Percentiles rank a stretch among this genome's conserved stretches.
phyloP scores from a whole-genome alignment of 2,888 invertebrate genomes.

The Pegoplata infirma region DNA sequence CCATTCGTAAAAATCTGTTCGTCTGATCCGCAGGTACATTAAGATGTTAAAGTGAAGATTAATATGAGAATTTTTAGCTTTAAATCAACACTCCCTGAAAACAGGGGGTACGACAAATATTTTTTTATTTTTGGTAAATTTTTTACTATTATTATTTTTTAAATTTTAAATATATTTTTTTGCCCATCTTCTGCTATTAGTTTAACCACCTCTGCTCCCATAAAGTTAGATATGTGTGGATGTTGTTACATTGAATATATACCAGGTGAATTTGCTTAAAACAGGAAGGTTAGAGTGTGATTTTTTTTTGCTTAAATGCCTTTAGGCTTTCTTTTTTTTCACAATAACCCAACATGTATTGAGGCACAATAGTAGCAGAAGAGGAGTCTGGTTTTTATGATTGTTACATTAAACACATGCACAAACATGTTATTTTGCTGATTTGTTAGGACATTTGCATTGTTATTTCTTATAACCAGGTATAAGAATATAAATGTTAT shows the following conservation, averaged over 20 bases:
- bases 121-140: too few species aligned
- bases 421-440: slow-evolving; percentile 43
- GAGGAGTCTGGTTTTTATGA: background rate
- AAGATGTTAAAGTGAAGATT: too few species aligned
- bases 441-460: slow-evolving; percentile 69
- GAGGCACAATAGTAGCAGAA: background rate
- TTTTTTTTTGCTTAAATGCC: slow-evolving; percentile 3
- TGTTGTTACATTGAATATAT: slow-evolving; percentile 8
- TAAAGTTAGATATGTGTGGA: slow-evolving; percentile 32
- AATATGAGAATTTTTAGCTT: too few species aligned
- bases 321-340: background rate
- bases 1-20: too few species aligned
- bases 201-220: background rate
- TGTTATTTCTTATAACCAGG: slow-evolving; percentile 9
- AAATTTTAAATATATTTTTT: too few species aligned
- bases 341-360: background rate
- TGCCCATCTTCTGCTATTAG: background rate
- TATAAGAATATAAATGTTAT: background rate
- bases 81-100: too few species aligned
- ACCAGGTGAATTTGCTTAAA: background rate
- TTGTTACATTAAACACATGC: background rate
- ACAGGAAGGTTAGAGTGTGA: background rate
- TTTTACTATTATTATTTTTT: too few species aligned
- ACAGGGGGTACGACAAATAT: too few species aligned
- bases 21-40: too few species aligned